Percentiles rank a stretch among this genome's conserved stretches.
Evolutionary conservation across 2,113 vertebrate species (phyloP).

Genomic region (Ceuthmochares aereus): DNA sequence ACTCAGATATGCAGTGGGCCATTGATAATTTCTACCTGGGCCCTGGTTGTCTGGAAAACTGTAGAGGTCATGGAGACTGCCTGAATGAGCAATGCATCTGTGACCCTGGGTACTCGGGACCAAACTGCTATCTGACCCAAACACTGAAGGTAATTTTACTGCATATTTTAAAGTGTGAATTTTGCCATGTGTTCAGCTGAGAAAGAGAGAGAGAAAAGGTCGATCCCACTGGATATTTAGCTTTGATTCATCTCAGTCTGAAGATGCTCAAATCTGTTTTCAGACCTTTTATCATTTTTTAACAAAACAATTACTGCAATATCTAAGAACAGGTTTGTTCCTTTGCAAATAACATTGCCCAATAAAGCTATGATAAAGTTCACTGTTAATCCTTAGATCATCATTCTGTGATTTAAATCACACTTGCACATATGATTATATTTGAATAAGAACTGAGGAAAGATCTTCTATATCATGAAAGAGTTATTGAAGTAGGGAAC

Average conservation of each 20-base stretch:
- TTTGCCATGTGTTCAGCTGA: not conserved
- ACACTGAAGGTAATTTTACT: slow-evolving; percentile 85
- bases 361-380: not conserved
- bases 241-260: not conserved
- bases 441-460: not conserved
- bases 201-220: not conserved
- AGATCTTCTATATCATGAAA: not conserved
- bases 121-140: slow-evolving; percentile 90
- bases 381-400: not conserved
- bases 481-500: not conserved
- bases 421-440: not conserved
- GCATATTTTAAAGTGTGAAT: not conserved
- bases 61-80: slow-evolving; percentile 94
- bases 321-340: not conserved
- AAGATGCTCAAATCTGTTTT: not conserved
- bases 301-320: not conserved
- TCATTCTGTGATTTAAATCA: not conserved
- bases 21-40: slow-evolving; percentile 98
- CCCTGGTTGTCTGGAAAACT: slow-evolving; percentile 90
- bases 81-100: slow-evolving; percentile 93
- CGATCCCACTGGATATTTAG: not conserved
- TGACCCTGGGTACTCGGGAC: slow-evolving; percentile 92
- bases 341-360: not conserved
- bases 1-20: slow-evolving; percentile 94
- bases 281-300: not conserved